Conservation (phyloP, 2,113 vertebrate species). For the Oreocharis arfaki region DNA sequence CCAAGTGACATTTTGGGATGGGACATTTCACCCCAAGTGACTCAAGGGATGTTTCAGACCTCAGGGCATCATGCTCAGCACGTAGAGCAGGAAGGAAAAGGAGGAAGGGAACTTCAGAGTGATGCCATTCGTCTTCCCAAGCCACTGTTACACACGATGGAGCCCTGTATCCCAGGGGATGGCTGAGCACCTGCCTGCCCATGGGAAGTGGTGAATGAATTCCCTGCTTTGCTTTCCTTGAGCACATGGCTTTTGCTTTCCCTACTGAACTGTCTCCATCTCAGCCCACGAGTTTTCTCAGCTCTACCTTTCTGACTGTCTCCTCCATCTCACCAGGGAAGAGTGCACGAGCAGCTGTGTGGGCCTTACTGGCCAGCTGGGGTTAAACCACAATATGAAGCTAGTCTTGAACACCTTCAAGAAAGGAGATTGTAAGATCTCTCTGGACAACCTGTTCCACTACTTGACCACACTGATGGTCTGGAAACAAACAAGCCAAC, state of each 20-base stretch:
- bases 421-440: neutral
- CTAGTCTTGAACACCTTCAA: neutral
- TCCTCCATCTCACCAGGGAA: neutral
- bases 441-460: neutral
- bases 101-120: neutral
- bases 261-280: neutral
- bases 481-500: neutral
- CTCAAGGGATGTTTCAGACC: neutral
- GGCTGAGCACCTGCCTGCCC: neutral
- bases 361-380: neutral
- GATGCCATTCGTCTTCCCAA: neutral
- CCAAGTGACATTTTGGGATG: too few species aligned
- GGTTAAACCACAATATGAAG: neutral
- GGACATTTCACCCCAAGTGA: too few species aligned
- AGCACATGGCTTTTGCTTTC: neutral
- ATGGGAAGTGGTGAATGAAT: neutral
- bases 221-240: neutral
- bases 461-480: neutral
- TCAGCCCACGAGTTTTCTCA: neutral
- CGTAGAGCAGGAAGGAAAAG: neutral
- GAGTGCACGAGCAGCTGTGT: fast-evolving
- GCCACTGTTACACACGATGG: neutral
- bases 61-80: neutral
- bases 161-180: neutral
- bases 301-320: neutral